Conservation (phyloP, 2,888 invertebrate species). For the Caenorhabditis virilis region DNA sequence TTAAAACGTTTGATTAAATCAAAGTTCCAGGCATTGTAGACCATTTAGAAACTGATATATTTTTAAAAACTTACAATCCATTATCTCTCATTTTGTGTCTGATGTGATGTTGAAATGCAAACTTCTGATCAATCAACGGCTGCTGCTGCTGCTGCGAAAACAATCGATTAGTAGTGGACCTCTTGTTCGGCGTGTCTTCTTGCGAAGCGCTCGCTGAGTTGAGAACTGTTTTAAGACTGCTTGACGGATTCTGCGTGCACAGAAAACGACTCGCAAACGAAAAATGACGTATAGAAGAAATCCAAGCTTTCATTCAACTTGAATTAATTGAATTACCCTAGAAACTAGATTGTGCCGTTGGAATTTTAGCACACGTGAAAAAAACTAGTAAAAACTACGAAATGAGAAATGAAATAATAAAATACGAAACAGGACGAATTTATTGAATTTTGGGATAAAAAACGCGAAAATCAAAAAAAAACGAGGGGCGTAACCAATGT, state of each 20-base stretch:
- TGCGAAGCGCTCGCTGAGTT: constrained; percentile 12
- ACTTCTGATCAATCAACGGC: constrained; percentile 40
- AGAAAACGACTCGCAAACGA: constrained; percentile 34
- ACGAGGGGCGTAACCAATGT: no score
- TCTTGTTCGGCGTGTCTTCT: constrained; percentile 30
- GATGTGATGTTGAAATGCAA: constrained; percentile 39
- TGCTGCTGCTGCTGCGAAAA: constrained; percentile 30
- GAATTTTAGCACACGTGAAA: neutral
- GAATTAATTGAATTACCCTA: constrained; percentile 21
- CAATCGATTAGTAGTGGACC: constrained; percentile 32
- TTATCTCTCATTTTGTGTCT: constrained; percentile 42
- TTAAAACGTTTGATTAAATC: neutral
- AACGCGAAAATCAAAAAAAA: no score
- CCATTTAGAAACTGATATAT: no score
- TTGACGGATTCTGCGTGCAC: constrained; percentile 16
- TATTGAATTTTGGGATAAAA: no score
- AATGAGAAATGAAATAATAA: neutral
- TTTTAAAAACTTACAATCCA: constrained; percentile 43
- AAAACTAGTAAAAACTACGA: neutral
- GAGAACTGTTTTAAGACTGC: constrained; percentile 12
- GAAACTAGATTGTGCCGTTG: constrained; percentile 31
- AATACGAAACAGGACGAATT: no score
- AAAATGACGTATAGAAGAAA: constrained; percentile 25
- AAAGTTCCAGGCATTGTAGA: no score
- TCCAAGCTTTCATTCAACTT: constrained; percentile 23